Evolutionary conservation across 2,113 vertebrate genomes (phyloP).

Genomic region (Dendrocopos noguchii): DNA sequence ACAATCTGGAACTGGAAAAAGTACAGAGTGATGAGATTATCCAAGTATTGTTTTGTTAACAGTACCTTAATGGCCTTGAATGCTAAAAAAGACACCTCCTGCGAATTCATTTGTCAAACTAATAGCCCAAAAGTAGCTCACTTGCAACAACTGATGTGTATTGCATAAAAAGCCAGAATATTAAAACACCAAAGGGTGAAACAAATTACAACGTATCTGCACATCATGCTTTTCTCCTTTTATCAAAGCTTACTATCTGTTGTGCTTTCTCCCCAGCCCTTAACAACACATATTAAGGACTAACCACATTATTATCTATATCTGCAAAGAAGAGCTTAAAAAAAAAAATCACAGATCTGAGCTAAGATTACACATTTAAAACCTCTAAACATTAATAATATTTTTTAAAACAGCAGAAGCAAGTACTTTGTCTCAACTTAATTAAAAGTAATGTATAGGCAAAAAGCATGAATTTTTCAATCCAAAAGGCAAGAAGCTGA

Average conservation of each 20-base stretch:
- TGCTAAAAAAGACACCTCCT: no score
- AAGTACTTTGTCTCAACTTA: not conserved
- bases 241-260: not conserved
- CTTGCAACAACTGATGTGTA: not conserved
- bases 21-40: not conserved
- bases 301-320: not conserved
- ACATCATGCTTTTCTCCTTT: not conserved
- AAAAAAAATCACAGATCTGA: not conserved
- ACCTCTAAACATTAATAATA: not conserved
- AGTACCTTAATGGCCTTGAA: not conserved
- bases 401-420: not conserved
- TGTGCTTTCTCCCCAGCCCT: not conserved
- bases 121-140: slow-evolving; percentile 16
- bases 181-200: slow-evolving; percentile 24
- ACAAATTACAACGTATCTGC: not conserved
- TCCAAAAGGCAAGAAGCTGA: not conserved
- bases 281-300: not conserved
- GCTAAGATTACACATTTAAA: not conserved
- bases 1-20: not conserved
- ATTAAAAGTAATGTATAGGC: not conserved
- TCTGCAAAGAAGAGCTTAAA: not conserved
- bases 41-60: not conserved
- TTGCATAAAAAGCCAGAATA: not conserved
- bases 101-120: slow-evolving; percentile 29
- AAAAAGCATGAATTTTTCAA: not conserved